Evolutionary conservation across 64 coral and sea anemone genomes (phyloP).

Genomic region (Montipora sp.): DNA sequence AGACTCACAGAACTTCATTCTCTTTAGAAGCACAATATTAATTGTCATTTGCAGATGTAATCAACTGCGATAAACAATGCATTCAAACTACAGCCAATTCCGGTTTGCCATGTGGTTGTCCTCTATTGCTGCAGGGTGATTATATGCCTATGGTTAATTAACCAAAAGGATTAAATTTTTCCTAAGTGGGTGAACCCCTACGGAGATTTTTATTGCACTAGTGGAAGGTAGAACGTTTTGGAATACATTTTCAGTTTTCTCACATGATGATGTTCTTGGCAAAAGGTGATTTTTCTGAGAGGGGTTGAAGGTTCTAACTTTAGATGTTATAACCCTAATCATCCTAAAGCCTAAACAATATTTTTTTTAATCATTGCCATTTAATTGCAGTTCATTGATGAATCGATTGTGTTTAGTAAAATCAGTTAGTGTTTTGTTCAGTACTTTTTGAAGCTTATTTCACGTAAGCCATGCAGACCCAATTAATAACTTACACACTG

Average conservation of each 20-base stretch:
- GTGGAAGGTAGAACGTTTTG: neutral
- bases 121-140: neutral
- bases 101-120: slow-evolving; percentile 10
- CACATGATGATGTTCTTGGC: neutral
- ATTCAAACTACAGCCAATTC: neutral
- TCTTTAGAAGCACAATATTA: neutral
- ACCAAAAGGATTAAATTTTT: slow-evolving; percentile 1
- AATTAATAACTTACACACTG: no score
- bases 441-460: no score
- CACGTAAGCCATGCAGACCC: no score
- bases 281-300: neutral
- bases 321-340: neutral
- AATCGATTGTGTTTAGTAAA: neutral
- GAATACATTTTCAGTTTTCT: slow-evolving; percentile 8
- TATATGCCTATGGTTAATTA: slow-evolving; percentile 10
- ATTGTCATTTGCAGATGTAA: neutral
- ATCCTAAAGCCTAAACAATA: neutral
- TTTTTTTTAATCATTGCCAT: neutral
- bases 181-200: neutral
- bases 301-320: neutral
- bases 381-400: slow-evolving; percentile 13
- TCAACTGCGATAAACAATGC: neutral
- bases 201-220: slow-evolving; percentile 38
- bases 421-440: neutral
- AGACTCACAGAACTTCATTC: neutral